Evolutionary conservation across 53 echinoderm and acorn worm genomes (phyloP).

Genomic region (Holothuria scabra): DNA sequence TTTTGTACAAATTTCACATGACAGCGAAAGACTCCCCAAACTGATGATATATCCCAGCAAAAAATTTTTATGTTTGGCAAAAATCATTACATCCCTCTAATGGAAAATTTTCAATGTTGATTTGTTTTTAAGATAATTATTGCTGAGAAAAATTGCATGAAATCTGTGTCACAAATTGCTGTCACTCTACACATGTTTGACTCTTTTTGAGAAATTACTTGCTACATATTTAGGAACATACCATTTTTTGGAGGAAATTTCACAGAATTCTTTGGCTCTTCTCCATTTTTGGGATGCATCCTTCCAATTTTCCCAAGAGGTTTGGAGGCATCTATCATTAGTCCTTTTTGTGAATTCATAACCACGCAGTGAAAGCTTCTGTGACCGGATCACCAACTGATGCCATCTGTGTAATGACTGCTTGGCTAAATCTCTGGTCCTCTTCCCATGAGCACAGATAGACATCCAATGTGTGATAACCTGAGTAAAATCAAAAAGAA

Average conservation of each 20-base stretch:
- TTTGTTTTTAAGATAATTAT: no score
- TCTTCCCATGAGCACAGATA: background rate
- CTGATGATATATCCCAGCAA: no score
- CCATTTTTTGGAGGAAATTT: background rate
- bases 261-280: background rate
- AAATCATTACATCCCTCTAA: no score
- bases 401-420: background rate
- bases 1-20: no score
- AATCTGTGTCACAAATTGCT: no score
- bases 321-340: background rate
- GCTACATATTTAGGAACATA: background rate
- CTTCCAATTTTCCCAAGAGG: conserved; percentile 13
- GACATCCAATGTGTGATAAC: conserved; percentile 4
- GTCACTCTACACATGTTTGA: no score
- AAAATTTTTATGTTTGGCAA: no score
- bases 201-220: no score
- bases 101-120: no score
- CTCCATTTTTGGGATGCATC: background rate
- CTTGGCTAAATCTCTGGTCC: background rate
- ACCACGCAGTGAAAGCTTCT: background rate
- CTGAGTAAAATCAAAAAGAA: background rate
- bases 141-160: no score
- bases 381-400: background rate
- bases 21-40: no score
- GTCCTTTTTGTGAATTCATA: background rate